Conservation (phyloP, 2,797 vertebrate genomes). For the Protosalanx chinensis region DNA sequence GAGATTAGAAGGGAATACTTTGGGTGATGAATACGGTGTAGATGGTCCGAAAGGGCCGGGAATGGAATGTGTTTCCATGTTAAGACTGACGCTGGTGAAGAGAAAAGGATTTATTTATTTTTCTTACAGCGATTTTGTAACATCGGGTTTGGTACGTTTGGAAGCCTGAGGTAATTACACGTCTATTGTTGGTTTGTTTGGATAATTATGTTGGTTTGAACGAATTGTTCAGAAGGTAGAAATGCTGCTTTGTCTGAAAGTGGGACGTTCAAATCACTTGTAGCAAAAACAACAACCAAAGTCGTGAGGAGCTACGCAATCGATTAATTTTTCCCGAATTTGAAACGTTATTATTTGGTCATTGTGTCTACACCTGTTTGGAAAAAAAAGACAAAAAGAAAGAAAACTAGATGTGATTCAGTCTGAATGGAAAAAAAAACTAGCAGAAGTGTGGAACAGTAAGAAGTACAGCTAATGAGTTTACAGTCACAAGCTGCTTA, state of each 20-base stretch:
- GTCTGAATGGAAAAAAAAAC: slow-evolving; percentile 47
- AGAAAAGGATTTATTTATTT: neutral
- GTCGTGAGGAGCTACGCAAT: neutral
- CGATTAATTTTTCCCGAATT: neutral
- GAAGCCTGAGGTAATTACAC: slow-evolving; percentile 5
- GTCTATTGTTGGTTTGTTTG: neutral
- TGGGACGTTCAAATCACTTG: neutral
- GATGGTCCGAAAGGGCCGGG: slow-evolving; percentile 39
- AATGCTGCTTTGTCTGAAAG: neutral
- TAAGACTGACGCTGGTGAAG: slow-evolving; percentile 23
- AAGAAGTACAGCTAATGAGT: slow-evolving; percentile 58
- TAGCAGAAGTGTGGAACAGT: slow-evolving; percentile 35
- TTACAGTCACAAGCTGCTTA: slow-evolving; percentile 59
- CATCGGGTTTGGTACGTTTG: slow-evolving; percentile 50
- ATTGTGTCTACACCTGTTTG: slow-evolving; percentile 27
- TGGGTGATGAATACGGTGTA: slow-evolving; percentile 44
- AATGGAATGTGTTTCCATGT: slow-evolving; percentile 41
- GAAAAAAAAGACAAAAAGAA: too few species aligned
- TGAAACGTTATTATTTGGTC: neutral
- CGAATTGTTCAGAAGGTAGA: neutral
- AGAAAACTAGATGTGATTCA: too few species aligned
- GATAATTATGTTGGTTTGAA: neutral
- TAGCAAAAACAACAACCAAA: neutral
- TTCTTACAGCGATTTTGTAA: slow-evolving; percentile 29
- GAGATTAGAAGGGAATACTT: slow-evolving; percentile 50